Evolutionary conservation across 1,140 invertebrate species (phyloP).

Genomic region (Drosophila rhopaloa): DNA sequence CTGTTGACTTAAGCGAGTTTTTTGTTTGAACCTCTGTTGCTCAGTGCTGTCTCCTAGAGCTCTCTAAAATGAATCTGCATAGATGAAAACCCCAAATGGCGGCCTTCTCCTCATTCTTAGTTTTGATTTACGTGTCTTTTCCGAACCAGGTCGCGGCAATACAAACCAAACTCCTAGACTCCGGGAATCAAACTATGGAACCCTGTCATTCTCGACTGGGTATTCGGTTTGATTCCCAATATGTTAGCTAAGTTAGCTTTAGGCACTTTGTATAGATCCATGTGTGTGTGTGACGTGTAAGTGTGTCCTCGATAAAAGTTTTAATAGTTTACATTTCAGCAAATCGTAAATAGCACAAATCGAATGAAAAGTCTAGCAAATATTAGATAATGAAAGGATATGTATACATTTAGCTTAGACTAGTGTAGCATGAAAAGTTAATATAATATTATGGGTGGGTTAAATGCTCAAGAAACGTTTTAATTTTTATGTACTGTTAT

Average conservation of each 20-base stretch:
- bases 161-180: constrained; percentile 75
- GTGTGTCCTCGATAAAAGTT: constrained; percentile 64
- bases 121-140: constrained; percentile 38
- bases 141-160: constrained; percentile 59
- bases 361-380: constrained; percentile 62
- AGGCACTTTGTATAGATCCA: constrained; percentile 67
- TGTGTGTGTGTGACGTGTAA: constrained; percentile 37
- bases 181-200: constrained; percentile 37
- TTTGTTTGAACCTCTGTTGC: constrained; percentile 62
- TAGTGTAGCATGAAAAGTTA: constrained; percentile 70
- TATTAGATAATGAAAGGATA: constrained; percentile 61
- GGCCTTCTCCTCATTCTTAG: constrained; percentile 51
- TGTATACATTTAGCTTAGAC: constrained; percentile 58
- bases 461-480: constrained; percentile 70
- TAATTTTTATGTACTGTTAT: constrained; percentile 77
- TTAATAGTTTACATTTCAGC: constrained; percentile 76
- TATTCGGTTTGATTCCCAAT: constrained; percentile 39
- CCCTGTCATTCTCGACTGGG: constrained; percentile 9
- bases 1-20: constrained; percentile 43
- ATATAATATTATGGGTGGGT: constrained; percentile 37
- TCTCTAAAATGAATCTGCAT: constrained; percentile 28
- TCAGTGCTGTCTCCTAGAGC: constrained; percentile 75
- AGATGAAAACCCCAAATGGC: constrained; percentile 41
- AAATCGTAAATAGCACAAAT: constrained; percentile 75
- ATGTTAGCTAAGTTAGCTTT: constrained; percentile 64